Evolutionary conservation across 2,797 vertebrate species (phyloP).

Genomic region (Eutrigla gurnardus): DNA sequence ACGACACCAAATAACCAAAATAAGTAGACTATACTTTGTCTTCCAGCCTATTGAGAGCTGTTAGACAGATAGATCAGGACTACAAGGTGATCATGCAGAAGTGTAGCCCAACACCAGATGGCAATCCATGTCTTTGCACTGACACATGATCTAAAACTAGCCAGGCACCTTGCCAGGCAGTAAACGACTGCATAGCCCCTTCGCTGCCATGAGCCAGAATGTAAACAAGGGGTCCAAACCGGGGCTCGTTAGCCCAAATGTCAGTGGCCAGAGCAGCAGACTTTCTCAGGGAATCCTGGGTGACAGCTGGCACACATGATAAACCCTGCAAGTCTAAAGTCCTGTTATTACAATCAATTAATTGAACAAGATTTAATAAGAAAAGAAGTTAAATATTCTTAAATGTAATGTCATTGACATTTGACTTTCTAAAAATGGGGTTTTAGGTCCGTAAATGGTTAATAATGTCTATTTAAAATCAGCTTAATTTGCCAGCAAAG

Average conservation of each 20-base stretch:
- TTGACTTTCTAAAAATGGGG: not conserved
- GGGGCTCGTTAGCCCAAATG: slow-evolving; percentile 34
- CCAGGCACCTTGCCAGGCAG: slow-evolving; percentile 58
- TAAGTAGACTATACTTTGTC: not conserved
- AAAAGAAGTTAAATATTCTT: not conserved
- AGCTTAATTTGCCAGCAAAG: not conserved
- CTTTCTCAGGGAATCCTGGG: not conserved
- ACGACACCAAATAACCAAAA: slow-evolving; percentile 21
- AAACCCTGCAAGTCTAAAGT: not conserved
- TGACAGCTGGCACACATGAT: slow-evolving; percentile 8
- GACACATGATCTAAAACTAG: slow-evolving; percentile 72
- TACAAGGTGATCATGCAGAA: slow-evolving; percentile 8
- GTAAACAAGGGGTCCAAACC: slow-evolving; percentile 53
- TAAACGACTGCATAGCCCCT: slow-evolving; percentile 55
- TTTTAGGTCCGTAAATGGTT: not conserved
- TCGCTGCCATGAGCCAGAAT: slow-evolving; percentile 30
- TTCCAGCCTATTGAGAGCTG: slow-evolving; percentile 11
- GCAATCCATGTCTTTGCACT: slow-evolving; percentile 56
- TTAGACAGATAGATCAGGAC: not conserved
- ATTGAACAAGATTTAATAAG: not conserved
- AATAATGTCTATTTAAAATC: not conserved
- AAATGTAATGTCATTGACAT: not conserved
- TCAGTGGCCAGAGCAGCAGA: not conserved
- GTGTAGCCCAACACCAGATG: slow-evolving; percentile 41
- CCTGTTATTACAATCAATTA: not conserved